phyloP scores from a whole-genome alignment of 2,113 vertebrate species.

The Rattus norvegicus region GRCr8 NC_086027.1:75377001-75377500 shows the following conservation, averaged over 20 bases:
- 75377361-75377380: background rate
- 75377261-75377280: background rate
- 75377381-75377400: constrained; percentile 19
- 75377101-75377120: constrained; percentile 1
- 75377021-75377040: background rate
- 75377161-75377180: background rate
- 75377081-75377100: background rate
- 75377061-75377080: background rate
- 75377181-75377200: background rate
- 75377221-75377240: background rate
- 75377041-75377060: background rate
- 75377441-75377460: background rate
- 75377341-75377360: constrained; percentile 40
- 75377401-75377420: background rate
- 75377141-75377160: background rate
- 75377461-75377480: background rate
- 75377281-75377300: background rate
- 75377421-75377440: constrained; percentile 32
- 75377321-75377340: background rate
- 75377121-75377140: background rate
- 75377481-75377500: constrained; percentile 4
- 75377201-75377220: background rate
- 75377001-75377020: background rate
- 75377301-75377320: constrained; percentile 9
- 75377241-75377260: background rate